Percentiles rank a stretch among this genome's conserved stretches.
These are phyloP conservation scores for Phalacrocorax brasilianus DNA, from an alignment of 2,113 vertebrate species.

Conservation along the genomic window DNA sequence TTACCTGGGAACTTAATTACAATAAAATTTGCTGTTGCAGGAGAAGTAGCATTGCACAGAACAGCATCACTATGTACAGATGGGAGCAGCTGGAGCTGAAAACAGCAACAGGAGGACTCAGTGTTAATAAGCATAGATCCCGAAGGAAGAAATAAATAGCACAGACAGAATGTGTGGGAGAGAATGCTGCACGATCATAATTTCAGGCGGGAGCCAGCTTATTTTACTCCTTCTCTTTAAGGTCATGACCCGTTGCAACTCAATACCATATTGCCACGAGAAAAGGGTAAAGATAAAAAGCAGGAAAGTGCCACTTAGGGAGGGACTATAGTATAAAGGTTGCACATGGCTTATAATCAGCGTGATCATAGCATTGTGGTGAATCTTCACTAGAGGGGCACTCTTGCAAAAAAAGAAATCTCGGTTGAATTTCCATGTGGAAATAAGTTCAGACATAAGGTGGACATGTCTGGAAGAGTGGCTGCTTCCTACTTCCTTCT, in stretches of 20 bases:
- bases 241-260: not conserved
- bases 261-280: not conserved
- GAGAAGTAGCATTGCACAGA: not conserved
- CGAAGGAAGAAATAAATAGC: not conserved
- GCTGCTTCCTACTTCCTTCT: not conserved
- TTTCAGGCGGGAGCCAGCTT: not conserved
- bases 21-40: not conserved
- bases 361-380: rapidly evolving
- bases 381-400: not conserved
- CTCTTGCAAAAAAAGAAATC: not conserved
- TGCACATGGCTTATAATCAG: not conserved
- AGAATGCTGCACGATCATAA: not conserved
- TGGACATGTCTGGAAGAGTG: not conserved
- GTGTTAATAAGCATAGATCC: not conserved
- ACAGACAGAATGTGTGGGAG: not conserved
- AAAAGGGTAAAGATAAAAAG: not conserved
- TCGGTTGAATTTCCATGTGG: not conserved
- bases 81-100: conserved; percentile 40
- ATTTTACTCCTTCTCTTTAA: not conserved
- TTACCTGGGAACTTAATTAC: not conserved
- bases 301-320: not conserved
- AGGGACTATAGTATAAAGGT: not conserved
- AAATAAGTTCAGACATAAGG: not conserved
- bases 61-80: not conserved
- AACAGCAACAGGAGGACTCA: not conserved